A percentile compares a stretch with the other conserved stretches of the same genome.
Evolutionary conservation across 2,888 invertebrate genomes (phyloP).

Genomic region (Calliphora vomitoria): DNA sequence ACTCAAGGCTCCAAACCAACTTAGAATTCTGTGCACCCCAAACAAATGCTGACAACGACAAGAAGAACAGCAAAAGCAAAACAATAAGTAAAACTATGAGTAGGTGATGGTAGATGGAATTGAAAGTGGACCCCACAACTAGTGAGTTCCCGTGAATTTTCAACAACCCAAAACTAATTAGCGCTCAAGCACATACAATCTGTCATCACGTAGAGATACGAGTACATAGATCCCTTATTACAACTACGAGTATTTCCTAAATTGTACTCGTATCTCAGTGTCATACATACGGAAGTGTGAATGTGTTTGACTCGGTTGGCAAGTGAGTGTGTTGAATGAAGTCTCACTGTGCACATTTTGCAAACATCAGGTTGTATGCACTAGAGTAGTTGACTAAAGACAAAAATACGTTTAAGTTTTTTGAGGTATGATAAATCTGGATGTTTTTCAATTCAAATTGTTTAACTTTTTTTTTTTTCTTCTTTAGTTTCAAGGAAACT

Average conservation of each 20-base stretch:
- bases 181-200: constrained; percentile 77
- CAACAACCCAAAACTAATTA: constrained; percentile 80
- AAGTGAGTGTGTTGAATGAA: constrained; percentile 22
- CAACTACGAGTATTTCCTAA: constrained; percentile 53
- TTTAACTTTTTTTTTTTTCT: constrained; percentile 1
- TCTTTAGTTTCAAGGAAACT: constrained; percentile 43
- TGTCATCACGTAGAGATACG: constrained; percentile 76
- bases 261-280: constrained; percentile 30
- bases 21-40: constrained; percentile 43
- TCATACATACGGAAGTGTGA: constrained; percentile 6
- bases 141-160: constrained; percentile 78
- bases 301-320: constrained; percentile 11
- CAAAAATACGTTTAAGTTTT: neutral
- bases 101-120: constrained; percentile 7
- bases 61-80: neutral
- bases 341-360: neutral
- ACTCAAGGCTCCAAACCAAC: constrained; percentile 25
- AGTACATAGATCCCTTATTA: constrained; percentile 60
- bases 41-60: constrained; percentile 55
- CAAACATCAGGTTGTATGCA: constrained; percentile 42
- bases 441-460: constrained; percentile 45
- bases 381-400: neutral
- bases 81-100: constrained; percentile 14
- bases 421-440: constrained; percentile 38
- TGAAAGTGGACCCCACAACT: constrained; percentile 76